phyloP scores from a whole-genome alignment of 2,113 vertebrate genomes.

The Nicator chloris region DNA sequence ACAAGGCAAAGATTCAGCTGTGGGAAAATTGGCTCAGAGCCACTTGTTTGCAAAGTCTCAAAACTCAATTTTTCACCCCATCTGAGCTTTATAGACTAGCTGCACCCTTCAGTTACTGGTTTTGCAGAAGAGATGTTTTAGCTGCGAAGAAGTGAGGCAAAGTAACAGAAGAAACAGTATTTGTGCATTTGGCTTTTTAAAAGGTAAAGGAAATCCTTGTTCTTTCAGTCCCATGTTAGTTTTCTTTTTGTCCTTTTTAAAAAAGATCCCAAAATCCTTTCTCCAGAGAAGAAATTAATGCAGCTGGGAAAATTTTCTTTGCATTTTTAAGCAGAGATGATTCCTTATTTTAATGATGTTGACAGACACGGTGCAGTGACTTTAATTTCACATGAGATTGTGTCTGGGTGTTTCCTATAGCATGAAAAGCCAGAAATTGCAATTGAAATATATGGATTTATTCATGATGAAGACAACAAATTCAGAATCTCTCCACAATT shows the following conservation, averaged over 20 bases:
- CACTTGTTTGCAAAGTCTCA: conserved; percentile 1
- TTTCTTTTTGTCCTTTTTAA: not conserved
- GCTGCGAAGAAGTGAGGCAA: not conserved
- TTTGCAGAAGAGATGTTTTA: not conserved
- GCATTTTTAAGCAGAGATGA: not conserved
- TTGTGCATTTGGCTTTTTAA: not conserved
- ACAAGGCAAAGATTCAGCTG: not conserved
- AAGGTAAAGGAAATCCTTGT: not conserved
- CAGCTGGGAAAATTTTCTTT: not conserved
- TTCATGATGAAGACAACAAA: not conserved
- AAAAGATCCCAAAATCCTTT: not conserved
- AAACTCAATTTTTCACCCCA: not conserved
- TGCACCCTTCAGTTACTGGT: not conserved
- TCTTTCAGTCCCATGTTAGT: not conserved
- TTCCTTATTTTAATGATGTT: not conserved
- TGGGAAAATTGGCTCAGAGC: not conserved
- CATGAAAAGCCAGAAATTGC: not conserved
- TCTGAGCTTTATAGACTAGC: not conserved
- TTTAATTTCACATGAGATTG: not conserved
- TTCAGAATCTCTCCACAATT: not conserved
- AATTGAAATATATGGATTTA: not conserved
- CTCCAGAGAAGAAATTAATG: not conserved
- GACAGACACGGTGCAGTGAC: not conserved
- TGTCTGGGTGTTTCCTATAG: not conserved
- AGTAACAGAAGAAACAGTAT: not conserved